A percentile compares a stretch with the other conserved stretches of the same genome.
Conservation (phyloP, 1,140 invertebrate genomes). For the Rhagoletis zephyria region DNA sequence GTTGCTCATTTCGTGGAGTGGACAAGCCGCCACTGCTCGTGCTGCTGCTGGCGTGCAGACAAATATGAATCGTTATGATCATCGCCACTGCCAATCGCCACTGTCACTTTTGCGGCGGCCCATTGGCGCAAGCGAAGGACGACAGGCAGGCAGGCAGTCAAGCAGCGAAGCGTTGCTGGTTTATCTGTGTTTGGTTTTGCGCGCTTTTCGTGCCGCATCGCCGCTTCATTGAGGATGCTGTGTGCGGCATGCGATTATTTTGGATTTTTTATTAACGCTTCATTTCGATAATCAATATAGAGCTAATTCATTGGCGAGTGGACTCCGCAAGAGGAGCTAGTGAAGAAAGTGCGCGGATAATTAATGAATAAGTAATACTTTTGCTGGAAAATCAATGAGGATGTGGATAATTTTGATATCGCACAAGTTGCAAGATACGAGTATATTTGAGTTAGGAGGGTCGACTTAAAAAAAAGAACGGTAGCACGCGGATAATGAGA, state of each 20-base stretch:
- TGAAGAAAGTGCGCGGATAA: constrained; percentile 3
- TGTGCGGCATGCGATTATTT: constrained; percentile 15
- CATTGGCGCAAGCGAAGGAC: neutral
- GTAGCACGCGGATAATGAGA: no score
- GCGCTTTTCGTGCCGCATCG: neutral
- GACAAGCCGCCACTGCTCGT: neutral
- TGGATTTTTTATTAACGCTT: constrained; percentile 38
- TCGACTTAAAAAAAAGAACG: no score
- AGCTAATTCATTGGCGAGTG: neutral
- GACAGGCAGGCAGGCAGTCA: neutral
- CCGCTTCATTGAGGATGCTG: neutral
- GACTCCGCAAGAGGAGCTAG: neutral
- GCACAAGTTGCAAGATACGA: neutral
- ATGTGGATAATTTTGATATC: neutral
- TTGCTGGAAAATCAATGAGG: constrained; percentile 10
- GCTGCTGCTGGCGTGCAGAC: constrained; percentile 29
- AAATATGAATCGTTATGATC: constrained; percentile 51
- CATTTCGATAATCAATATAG: constrained; percentile 30
- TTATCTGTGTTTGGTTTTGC: neutral
- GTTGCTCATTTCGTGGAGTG: neutral
- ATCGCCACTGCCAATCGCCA: constrained; percentile 43
- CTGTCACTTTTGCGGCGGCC: neutral
- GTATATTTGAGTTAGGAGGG: no score
- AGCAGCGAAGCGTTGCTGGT: neutral
- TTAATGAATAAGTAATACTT: constrained; percentile 40